Percentiles rank a stretch among this genome's conserved stretches.
phyloP scores from a whole-genome alignment of 2,888 invertebrate genomes.

The Criorhina ranunculi region DNA sequence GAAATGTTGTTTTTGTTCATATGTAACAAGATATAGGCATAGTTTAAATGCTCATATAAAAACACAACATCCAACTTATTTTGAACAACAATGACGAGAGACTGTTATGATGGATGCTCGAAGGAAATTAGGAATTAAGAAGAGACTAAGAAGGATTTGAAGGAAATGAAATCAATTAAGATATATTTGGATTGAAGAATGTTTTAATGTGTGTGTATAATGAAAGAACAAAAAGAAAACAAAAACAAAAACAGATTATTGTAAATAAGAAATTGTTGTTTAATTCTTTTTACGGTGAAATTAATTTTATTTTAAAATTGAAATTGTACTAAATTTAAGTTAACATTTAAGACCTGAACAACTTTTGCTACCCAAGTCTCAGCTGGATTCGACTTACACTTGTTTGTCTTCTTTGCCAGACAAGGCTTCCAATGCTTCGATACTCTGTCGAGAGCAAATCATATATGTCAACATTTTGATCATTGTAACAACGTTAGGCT shows the following conservation, averaged over 20 bases:
- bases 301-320: slow-evolving; percentile 23
- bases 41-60: slow-evolving; percentile 85
- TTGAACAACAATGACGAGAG: slow-evolving; percentile 48
- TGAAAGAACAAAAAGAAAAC: slow-evolving; percentile 10
- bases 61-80: slow-evolving; percentile 82
- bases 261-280: slow-evolving; percentile 55
- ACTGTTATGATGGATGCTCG: background rate
- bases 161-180: slow-evolving; percentile 34
- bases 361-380: too few relatives aligned
- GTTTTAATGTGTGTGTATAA: slow-evolving; percentile 11
- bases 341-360: too few relatives aligned
- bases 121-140: slow-evolving; percentile 8
- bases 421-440: too few relatives aligned
- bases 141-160: slow-evolving; percentile 3
- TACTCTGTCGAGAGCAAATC: too few relatives aligned
- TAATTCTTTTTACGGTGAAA: slow-evolving; percentile 26
- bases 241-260: slow-evolving; percentile 20
- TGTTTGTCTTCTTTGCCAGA: too few relatives aligned
- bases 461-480: too few relatives aligned
- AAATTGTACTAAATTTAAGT: slow-evolving; percentile 11
- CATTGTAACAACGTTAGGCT: too few relatives aligned
- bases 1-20: slow-evolving; percentile 86
- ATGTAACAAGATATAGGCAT: slow-evolving; percentile 85
- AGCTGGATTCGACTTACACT: too few relatives aligned
- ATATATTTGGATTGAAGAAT: slow-evolving; percentile 23